Percentiles rank a stretch among this genome's conserved stretches.
Evolutionary conservation across 2,797 vertebrate genomes (phyloP).

Genomic region (Eulemur mongoz): DNA sequence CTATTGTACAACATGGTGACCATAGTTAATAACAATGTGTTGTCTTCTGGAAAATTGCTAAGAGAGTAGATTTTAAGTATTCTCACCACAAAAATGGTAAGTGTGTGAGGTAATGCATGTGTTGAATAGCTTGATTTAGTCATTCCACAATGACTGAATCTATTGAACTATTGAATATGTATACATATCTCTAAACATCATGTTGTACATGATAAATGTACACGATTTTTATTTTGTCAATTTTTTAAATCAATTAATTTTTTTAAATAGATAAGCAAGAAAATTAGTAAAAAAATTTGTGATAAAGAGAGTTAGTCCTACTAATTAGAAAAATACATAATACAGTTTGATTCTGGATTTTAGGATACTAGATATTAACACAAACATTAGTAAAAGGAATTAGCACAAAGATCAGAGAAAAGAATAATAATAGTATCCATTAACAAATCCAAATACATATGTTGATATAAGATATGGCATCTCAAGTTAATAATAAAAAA

Average conservation of each 20-base stretch:
- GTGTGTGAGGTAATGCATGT: not conserved
- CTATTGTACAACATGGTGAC: not conserved
- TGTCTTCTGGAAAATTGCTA: not conserved
- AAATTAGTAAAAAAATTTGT: not conserved
- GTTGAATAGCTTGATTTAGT: not conserved
- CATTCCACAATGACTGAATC: not conserved
- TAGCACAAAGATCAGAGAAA: not conserved
- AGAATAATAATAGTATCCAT: not conserved
- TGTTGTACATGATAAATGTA: not conserved
- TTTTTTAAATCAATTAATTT: not conserved
- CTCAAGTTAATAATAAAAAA: not conserved
- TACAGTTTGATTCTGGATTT: not conserved
- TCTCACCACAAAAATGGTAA: not conserved
- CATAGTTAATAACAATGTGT: not conserved
- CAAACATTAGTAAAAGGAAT: not conserved
- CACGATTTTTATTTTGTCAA: not conserved
- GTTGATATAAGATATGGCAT: not conserved
- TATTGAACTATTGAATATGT: not conserved
- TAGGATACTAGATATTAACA: not conserved
- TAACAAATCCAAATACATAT: not conserved
- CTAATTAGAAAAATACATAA: not conserved
- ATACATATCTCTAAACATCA: not conserved
- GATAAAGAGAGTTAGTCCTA: not conserved
- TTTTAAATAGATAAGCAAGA: not conserved
- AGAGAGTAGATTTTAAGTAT: not conserved